Evolutionary conservation across 2,113 vertebrate genomes (phyloP).

Genomic region (Macaca mulatta): DNA sequence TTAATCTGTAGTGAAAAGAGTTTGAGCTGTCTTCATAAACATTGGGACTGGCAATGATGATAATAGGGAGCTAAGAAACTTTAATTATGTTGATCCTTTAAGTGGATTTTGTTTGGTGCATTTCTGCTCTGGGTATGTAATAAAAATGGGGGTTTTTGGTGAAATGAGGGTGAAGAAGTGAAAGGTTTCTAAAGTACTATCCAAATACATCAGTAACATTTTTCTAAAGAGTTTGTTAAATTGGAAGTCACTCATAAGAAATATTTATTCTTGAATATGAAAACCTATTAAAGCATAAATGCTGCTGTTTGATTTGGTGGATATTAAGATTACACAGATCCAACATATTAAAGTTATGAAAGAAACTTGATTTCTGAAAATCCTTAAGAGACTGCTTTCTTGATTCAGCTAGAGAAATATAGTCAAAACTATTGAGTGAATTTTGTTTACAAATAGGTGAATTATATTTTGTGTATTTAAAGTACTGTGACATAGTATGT

Average conservation of each 20-base stretch:
- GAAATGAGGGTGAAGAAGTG: constrained; percentile 56
- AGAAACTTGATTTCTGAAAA: constrained; percentile 68
- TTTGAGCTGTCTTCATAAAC: constrained; percentile 50
- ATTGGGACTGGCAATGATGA: constrained; percentile 29
- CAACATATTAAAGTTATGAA: constrained; percentile 54
- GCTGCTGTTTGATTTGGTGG: constrained; percentile 61
- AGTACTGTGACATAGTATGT: constrained; percentile 58
- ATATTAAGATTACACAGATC: neutral
- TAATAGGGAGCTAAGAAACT: constrained; percentile 35
- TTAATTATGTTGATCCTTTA: constrained; percentile 48
- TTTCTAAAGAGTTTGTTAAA: constrained; percentile 41
- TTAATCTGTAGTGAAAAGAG: constrained; percentile 61
- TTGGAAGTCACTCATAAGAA: constrained; percentile 28
- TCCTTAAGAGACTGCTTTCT: constrained; percentile 65
- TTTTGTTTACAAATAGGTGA: constrained; percentile 74
- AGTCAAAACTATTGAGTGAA: constrained; percentile 51
- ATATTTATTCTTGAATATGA: constrained; percentile 48
- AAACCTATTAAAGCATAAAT: constrained; percentile 45
- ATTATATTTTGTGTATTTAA: constrained; percentile 67
- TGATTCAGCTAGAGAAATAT: constrained; percentile 61
- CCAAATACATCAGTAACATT: constrained; percentile 29
- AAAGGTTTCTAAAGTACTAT: constrained; percentile 38
- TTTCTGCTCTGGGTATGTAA: constrained; percentile 57
- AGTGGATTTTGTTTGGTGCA: constrained; percentile 56
- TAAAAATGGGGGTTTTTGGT: constrained; percentile 59